Conservation (phyloP, 2,797 vertebrate species). For the Ficedula albicollis region DNA sequence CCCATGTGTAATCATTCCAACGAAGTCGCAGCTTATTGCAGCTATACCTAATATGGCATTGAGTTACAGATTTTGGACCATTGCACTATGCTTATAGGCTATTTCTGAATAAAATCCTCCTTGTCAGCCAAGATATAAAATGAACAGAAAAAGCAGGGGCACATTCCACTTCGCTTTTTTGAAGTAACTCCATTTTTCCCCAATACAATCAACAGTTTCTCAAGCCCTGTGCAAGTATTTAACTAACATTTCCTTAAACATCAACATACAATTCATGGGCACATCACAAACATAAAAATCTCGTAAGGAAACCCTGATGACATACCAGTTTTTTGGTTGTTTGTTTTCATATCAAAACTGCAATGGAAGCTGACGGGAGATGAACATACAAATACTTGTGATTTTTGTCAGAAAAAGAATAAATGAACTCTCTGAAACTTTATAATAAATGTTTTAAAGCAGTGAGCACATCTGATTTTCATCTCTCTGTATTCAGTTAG, state of each 20-base stretch:
- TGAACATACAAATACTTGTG: background rate
- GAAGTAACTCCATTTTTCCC: background rate
- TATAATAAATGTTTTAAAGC: background rate
- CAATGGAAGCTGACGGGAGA: background rate
- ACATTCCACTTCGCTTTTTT: background rate
- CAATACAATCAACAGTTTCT: background rate
- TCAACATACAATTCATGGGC: background rate
- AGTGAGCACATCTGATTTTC: background rate
- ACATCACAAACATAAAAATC: background rate
- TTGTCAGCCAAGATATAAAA: slow-evolving; percentile 20
- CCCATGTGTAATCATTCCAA: slow-evolving; percentile 13
- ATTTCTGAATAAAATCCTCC: slow-evolving; percentile 30
- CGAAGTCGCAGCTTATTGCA: background rate
- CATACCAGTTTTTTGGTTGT: background rate
- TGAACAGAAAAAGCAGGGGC: background rate
- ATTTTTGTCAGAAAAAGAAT: background rate
- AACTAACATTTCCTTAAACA: background rate
- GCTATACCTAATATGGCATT: slow-evolving; percentile 60
- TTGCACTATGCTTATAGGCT: background rate
- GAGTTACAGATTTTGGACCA: background rate
- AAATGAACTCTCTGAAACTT: background rate
- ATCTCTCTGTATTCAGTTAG: background rate
- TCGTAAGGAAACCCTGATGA: background rate
- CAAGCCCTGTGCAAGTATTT: background rate
- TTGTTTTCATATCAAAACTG: background rate